Conservation (phyloP, 2,113 vertebrate species). For the Mesoclemmys tuberculata region DNA sequence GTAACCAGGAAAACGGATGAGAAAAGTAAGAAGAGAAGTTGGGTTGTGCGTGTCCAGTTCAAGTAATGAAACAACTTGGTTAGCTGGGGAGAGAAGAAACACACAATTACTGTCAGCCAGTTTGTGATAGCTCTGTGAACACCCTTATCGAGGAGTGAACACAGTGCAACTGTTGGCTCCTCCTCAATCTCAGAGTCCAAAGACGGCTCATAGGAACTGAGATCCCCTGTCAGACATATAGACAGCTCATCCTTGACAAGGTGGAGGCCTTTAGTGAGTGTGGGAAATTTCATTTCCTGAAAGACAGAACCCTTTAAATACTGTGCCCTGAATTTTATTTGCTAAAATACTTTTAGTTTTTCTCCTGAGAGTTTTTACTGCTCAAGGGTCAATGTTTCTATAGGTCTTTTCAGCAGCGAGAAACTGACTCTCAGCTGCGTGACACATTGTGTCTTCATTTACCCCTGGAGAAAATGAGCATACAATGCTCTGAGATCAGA, state of each 20-base stretch:
- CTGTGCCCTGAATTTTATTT: neutral
- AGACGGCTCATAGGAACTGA: neutral
- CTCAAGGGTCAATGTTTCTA: neutral
- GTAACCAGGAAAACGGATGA: conserved; percentile 81
- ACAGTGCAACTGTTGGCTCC: neutral
- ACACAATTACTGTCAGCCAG: neutral
- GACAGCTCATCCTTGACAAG: neutral
- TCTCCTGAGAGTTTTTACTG: neutral
- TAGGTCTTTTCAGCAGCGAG: neutral
- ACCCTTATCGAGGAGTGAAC: neutral
- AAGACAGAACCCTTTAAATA: neutral
- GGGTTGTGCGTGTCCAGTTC: conserved; percentile 77
- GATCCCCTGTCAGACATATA: neutral
- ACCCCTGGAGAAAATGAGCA: too few relatives aligned
- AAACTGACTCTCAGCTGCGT: neutral
- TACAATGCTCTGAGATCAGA: neutral
- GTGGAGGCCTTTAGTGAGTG: neutral
- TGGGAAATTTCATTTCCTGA: neutral
- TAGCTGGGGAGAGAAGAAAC: conserved; percentile 61
- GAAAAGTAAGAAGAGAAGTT: conserved; percentile 82
- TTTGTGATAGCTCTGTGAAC: neutral
- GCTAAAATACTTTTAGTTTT: neutral
- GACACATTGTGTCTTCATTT: neutral
- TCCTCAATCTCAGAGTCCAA: too few relatives aligned
- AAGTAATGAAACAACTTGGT: conserved; percentile 86